Base-by-base conservation (phyloP, 2,888 invertebrate species). In the Xanthorhoe spadicearia region DNA sequence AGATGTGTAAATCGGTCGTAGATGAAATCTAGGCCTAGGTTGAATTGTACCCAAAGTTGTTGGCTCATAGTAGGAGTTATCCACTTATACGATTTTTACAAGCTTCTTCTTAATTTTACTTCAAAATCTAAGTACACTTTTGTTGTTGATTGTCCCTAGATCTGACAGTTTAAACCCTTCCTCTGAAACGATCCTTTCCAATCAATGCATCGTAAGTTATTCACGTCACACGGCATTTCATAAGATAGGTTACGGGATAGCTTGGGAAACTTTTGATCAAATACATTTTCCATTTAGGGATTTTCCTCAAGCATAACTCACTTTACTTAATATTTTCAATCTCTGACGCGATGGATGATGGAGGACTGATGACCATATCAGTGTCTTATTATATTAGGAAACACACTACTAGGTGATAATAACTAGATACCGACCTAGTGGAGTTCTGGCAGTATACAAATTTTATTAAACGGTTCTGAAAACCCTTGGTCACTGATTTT, bases 201-300 rank as follows among this genome's bases (percentile, higher is more conserved):
- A 66, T 64, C 61, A 58, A 52, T 61, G 61, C 35, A 54, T 67
- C 54, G 62, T 70, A 57, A 68, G 49, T 48, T 68, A 70, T 68
- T 68, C 65, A 18, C 35, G 15, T 35, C 57, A 52, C 57, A 63
- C 46, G 52, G 15, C 4, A 51, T 46, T 50, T 63, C 32, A 52
- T 32, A 18, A 57, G 52, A 57, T 28, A 3, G 46, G 13, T 3
- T 28, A 57, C 46, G 28, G 52, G 52, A 57, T 17, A 7, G 46
- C 19, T 28, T 15, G 48, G 28, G 10, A 48, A 32, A 17, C n/a
- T 23, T 28, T 35, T 28, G 15, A 57, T 9, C 46, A 4, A 56
- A 9, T 48, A 28, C 9, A 8, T 38, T 38, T 38, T 38, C 35
- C 35, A 38, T 38, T 38, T 9, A 38, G 9, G 9, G 53, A 35